Conservation (phyloP, 2,113 vertebrate genomes). For the Ursus arctos region DNA sequence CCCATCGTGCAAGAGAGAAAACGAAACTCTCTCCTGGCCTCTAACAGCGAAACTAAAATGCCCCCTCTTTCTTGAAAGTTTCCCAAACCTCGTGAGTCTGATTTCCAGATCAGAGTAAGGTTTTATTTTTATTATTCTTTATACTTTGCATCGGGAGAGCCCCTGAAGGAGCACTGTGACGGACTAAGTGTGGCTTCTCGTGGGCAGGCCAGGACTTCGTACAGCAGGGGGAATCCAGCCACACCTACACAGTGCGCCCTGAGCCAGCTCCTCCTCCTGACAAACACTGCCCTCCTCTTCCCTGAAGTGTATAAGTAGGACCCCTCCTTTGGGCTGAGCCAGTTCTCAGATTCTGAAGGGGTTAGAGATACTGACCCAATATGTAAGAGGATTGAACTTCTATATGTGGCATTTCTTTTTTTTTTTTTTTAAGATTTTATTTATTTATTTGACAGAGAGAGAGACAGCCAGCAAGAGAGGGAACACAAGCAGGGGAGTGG, state of each 20-base stretch:
- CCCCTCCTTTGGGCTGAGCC: neutral
- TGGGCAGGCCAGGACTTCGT: neutral
- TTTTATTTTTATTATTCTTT: neutral
- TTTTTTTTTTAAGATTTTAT: too few species aligned
- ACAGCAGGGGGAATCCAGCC: neutral
- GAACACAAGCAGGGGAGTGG: too few species aligned
- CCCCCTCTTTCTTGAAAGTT: neutral
- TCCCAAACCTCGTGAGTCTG: constrained; percentile 18
- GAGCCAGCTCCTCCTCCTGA: neutral
- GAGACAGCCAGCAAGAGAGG: too few species aligned
- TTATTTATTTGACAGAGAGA: too few species aligned
- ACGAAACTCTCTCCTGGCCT: neutral
- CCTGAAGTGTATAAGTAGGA: neutral
- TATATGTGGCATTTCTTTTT: neutral
- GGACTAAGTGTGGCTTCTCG: neutral
- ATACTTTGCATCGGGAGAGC: neutral
- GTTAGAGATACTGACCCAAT: neutral
- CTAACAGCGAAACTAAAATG: neutral
- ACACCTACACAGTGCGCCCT: neutral
- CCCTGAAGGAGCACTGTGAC: neutral
- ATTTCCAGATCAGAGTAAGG: constrained; percentile 51
- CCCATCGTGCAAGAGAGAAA: constrained; percentile 36
- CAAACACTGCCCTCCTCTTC: neutral
- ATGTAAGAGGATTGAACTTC: constrained; percentile 38
- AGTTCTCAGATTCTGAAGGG: neutral